Evolutionary conservation across 2,797 vertebrate species (phyloP).

Genomic region (Gobio occitaniae): DNA sequence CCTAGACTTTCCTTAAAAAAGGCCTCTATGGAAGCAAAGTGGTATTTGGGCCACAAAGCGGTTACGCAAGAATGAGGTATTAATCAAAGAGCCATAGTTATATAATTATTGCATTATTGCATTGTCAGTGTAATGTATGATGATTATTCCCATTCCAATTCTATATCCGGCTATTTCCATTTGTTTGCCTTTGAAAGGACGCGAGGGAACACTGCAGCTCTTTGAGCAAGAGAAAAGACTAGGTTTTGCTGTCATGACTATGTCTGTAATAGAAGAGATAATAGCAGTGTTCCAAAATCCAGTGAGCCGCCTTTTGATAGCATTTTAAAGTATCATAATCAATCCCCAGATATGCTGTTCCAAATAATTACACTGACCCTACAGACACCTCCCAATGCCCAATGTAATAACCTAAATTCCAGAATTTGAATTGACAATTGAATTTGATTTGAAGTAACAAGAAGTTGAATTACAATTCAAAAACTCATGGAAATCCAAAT

Average conservation of each 20-base stretch:
- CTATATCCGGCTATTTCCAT: conserved; percentile 24
- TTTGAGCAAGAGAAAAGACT: neutral
- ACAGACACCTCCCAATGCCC: neutral
- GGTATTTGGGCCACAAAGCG: conserved; percentile 14
- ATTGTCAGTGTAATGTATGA: conserved; percentile 38
- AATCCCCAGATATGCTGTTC: neutral
- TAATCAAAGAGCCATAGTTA: conserved; percentile 38
- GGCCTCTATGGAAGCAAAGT: conserved; percentile 1
- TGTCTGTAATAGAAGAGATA: neutral
- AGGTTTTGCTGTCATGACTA: conserved; percentile 18
- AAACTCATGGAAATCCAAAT: neutral
- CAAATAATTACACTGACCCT: neutral
- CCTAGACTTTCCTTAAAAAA: conserved; percentile 15
- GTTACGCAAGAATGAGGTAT: conserved; percentile 34
- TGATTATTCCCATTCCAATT: conserved; percentile 44
- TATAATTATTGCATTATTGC: conserved; percentile 27
- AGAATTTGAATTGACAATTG: neutral
- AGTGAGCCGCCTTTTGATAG: neutral
- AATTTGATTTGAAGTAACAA: neutral
- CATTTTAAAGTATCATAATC: neutral
- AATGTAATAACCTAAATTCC: neutral
- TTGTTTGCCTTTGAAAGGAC: conserved; percentile 43
- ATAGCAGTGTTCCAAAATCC: neutral
- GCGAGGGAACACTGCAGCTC: neutral
- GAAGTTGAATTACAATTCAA: neutral